phyloP scores from a whole-genome alignment of 2,888 invertebrate species.

The Cloeon dipterum region DNA sequence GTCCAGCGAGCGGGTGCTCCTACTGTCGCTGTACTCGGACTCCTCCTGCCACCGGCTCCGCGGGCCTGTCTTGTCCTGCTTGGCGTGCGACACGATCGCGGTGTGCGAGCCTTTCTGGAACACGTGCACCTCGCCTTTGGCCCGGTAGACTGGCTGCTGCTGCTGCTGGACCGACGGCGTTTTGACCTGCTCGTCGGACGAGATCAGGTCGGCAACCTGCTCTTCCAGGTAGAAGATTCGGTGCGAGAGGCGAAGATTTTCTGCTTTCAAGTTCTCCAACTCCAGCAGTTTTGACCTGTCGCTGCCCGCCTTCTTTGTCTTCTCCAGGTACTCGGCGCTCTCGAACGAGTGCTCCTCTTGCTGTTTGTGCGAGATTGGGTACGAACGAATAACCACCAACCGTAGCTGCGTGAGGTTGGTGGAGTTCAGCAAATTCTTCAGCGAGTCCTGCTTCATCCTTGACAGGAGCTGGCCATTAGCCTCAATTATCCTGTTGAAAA shows the following conservation, averaged over 20 bases:
- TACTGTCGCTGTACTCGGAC: not conserved
- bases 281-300: constrained; percentile 12
- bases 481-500: constrained; percentile 39
- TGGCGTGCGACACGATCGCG: constrained; percentile 19
- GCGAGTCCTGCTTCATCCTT: constrained; percentile 37
- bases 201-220: constrained; percentile 36
- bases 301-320: no score
- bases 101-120: constrained; percentile 64
- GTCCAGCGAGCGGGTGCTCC: not conserved
- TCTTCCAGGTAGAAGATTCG: constrained; percentile 77
- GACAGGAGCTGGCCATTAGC: constrained; percentile 56
- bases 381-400: constrained; percentile 28
- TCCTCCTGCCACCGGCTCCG: not conserved
- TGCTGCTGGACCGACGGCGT: no score
- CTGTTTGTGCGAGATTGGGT: constrained; percentile 17
- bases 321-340: no score
- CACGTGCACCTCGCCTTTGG: constrained; percentile 16
- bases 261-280: constrained; percentile 28
- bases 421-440: constrained; percentile 39
- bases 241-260: constrained; percentile 66
- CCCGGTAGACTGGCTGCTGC: no score
- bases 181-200: not conserved
- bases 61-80: not conserved
- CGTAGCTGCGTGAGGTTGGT: constrained; percentile 36
- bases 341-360: no score